Evolutionary conservation across 2,113 vertebrate genomes (phyloP).

Genomic region (Bettongia penicillata): DNA sequence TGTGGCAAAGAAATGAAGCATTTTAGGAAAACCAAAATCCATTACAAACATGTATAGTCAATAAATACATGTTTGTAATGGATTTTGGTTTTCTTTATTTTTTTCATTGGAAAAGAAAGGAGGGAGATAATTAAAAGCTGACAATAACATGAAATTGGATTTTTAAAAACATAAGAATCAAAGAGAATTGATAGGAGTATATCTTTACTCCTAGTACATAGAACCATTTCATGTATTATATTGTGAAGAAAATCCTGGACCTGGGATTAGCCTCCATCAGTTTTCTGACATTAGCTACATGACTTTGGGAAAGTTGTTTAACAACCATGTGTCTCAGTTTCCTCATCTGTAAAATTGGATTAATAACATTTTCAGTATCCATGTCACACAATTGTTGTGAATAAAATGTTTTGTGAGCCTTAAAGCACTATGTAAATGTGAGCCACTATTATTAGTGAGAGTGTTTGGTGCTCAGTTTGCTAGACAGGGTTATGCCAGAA

Average conservation of each 20-base stretch:
- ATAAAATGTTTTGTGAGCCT: neutral
- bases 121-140: neutral
- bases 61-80: neutral
- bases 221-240: neutral
- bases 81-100: neutral
- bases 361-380: neutral
- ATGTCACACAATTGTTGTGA: neutral
- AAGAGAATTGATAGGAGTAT: neutral
- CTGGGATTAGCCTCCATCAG: neutral
- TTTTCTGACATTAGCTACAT: neutral
- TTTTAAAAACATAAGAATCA: neutral
- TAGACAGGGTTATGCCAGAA: neutral
- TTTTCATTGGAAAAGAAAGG: neutral
- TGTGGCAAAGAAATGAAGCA: neutral
- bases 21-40: too few species aligned
- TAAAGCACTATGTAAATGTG: neutral
- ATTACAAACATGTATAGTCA: too few species aligned
- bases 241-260: neutral
- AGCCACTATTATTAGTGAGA: neutral
- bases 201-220: neutral
- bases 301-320: neutral
- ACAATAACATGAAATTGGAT: neutral
- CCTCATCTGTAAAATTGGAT: neutral
- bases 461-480: neutral
- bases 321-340: neutral